These are phyloP conservation scores for Merops nubicus DNA, from an alignment of 2,113 vertebrate genomes.

Conservation along the genomic window DNA sequence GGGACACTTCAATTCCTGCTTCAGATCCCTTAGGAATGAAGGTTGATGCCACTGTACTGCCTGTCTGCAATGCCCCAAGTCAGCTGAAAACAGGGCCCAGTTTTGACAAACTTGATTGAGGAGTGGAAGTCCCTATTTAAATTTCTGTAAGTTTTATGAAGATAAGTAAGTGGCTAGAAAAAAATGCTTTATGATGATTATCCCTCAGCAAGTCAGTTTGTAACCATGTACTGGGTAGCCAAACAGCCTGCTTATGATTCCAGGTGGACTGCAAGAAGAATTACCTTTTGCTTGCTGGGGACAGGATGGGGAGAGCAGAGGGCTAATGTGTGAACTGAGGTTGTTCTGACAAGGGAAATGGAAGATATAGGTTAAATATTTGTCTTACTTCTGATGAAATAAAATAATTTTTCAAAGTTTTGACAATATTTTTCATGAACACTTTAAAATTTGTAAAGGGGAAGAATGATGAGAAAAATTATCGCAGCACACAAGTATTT, in stretches of 20 bases:
- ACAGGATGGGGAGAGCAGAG: background rate
- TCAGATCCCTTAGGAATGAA: background rate
- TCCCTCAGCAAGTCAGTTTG: background rate
- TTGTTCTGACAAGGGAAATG: background rate
- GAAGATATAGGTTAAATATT: background rate
- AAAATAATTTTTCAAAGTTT: background rate
- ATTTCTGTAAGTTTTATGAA: background rate
- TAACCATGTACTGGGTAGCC: background rate
- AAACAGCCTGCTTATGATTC: background rate
- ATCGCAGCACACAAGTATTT: background rate
- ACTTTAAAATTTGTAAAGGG: background rate
- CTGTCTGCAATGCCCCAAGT: background rate
- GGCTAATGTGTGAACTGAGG: background rate
- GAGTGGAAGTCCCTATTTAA: background rate
- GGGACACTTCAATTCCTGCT: background rate
- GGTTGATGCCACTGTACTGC: background rate
- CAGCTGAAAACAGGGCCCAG: background rate
- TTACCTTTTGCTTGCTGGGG: background rate
- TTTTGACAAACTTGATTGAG: background rate
- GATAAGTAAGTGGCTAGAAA: background rate
- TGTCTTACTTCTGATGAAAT: background rate
- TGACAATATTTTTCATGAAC: background rate
- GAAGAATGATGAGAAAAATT: background rate
- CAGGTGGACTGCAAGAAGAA: background rate
- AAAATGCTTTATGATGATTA: conserved; percentile 23